Evolutionary conservation across 2,797 vertebrate species (phyloP), one percentile per base, ranked within the genome.

Genomic region (Aplochiton taeniatus): DNA sequence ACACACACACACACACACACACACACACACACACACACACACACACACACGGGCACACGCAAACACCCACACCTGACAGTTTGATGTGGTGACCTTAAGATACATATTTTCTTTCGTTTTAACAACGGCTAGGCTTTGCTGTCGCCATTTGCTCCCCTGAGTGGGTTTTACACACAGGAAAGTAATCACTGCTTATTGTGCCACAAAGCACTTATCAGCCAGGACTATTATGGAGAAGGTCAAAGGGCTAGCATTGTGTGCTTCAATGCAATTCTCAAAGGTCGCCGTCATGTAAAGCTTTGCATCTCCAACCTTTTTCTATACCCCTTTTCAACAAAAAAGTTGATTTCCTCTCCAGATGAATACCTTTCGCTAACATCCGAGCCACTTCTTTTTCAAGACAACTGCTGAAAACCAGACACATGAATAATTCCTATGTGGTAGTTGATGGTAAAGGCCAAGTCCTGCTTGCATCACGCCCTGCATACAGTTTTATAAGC

Each of bases 171-270:
- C 72, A 70, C 74, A 80, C 60, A 79, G 18, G 82, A 85, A 87
- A 78, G 66, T 85, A 85, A 89, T 87, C 86, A 82, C 61, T 62
- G 76, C 63, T 73, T 75, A 77, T 85, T 85, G 77, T 84, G 78
- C 77, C 79, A 78, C 75, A 69, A 80, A 76, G 72, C 83, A 81
- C 77, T 84, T 83, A 77, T 74, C 75, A 82, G 79, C 74, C 72
- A 31, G 31, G 31, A 2, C 9, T 51, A 75, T 87, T 81, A 80
- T 66, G 47, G 73, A 76, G 78, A 81, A 84, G 81, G 85, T 85
- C 81, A 83, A 69, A 66, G 73, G 75, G 70, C 53, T 49, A 64
- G 63, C 61, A 71, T 82, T 82, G 68, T 83, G 61, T 81, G 70
- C 72, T 19, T 52, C 54, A 42, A 42, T 63, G 19, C 50, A 16